Percentiles rank a stretch among this genome's conserved stretches.
phyloP scores from a whole-genome alignment of 1,140 invertebrate species.

The Leptinotarsa lineolata region DNA sequence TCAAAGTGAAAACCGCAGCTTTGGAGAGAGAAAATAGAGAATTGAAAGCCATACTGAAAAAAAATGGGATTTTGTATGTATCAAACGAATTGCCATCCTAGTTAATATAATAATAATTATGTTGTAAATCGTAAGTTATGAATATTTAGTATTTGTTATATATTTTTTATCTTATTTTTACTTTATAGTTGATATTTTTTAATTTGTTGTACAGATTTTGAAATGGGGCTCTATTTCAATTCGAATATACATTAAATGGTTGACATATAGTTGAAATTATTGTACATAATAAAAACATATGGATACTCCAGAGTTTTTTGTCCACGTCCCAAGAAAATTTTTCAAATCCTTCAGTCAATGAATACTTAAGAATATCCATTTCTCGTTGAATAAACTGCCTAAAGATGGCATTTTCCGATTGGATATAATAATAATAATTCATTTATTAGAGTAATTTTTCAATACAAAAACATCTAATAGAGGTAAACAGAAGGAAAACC shows the following conservation, averaged over 20 bases:
- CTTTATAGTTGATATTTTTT: neutral
- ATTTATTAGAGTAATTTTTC: too few species aligned
- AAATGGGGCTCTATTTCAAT: neutral
- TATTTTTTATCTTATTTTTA: conserved; percentile 5
- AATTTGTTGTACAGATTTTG: conserved; percentile 1
- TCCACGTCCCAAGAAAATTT: too few species aligned
- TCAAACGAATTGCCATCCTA: conserved; percentile 18
- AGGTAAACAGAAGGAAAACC: too few species aligned
- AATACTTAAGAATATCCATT: too few species aligned
- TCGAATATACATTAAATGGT: neutral
- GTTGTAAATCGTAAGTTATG: neutral
- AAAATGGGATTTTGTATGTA: conserved; percentile 43
- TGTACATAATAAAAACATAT: neutral
- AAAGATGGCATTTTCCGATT: too few species aligned
- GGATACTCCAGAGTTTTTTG: too few species aligned
- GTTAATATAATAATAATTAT: neutral
- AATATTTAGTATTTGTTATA: conserved; percentile 6
- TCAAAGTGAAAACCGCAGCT: conserved; percentile 47
- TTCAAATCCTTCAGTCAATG: too few species aligned
- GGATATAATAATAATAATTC: too few species aligned
- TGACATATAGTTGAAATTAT: conserved; percentile 3
- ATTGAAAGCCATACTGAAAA: conserved; percentile 49
- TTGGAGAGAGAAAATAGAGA: conserved; percentile 52
- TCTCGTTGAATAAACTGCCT: too few species aligned
- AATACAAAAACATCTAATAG: too few species aligned